phyloP scores from a whole-genome alignment of 2,113 vertebrate species.

The Phalacrocorax pelagicus region DNA sequence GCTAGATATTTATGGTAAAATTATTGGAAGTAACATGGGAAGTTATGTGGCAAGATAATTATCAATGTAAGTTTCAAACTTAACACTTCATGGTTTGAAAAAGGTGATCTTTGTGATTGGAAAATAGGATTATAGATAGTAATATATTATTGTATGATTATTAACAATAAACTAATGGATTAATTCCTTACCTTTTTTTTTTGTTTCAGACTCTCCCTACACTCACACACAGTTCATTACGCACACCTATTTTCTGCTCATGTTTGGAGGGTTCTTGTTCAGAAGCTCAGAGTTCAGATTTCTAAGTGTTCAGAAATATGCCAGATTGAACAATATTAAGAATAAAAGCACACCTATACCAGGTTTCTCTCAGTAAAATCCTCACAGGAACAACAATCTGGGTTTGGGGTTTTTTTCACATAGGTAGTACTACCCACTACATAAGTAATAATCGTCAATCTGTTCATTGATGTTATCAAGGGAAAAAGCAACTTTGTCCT shows the following conservation, averaged over 20 bases:
- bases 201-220: not conserved
- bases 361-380: not conserved
- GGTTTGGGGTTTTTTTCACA: not conserved
- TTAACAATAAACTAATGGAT: not conserved
- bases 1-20: not conserved
- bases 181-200: not conserved
- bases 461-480: not conserved
- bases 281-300: not conserved
- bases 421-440: not conserved
- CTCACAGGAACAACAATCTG: not conserved
- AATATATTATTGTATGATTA: not conserved
- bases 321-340: not conserved
- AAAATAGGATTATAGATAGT: not conserved
- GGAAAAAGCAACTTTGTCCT: not conserved
- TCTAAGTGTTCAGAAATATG: not conserved
- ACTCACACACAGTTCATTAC: not conserved
- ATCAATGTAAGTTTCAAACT: not conserved
- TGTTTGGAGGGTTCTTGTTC: not conserved
- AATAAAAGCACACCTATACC: not conserved
- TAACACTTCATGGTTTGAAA: not conserved
- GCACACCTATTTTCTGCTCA: not conserved
- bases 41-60: not conserved
- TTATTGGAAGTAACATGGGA: not conserved
- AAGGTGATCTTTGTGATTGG: not conserved
- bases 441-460: not conserved